Evolutionary conservation across 2,113 vertebrate species (phyloP), one percentile per base, ranked within the genome.

Genomic region (Pachypanchax playfairii): DNA sequence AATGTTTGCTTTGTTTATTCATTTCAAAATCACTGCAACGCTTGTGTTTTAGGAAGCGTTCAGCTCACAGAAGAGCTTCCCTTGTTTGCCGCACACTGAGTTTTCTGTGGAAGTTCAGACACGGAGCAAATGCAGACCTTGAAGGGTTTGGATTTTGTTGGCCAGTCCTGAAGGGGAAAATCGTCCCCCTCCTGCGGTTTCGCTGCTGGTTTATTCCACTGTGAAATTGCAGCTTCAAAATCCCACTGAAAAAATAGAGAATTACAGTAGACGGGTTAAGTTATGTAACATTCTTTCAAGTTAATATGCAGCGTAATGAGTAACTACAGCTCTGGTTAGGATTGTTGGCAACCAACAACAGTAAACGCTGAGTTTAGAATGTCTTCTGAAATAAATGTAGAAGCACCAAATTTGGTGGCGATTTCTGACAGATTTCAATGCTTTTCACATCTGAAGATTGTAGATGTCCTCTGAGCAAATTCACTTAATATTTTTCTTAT

Each of bases 181-280:
- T 54, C 42, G 8, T 82, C 63, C 6, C 33, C 24, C 7, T 63
- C 25, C 15, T 67, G 63, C 22, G 55, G 64, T 42, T 75, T 69
- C 59, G 56, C 39, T 28, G 53, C 65, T 31, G 42, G 35, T 75
- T 56, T 43, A 62, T 52, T 87, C 90, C 91, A 90, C 13, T 75
- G 80, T 29, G 81, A 15, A 10, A 21, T 84, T 36, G 86, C n/a
- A 1, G 87, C 91, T 82, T 90, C 90, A 38, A 91, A 92, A 69
- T 92, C 91, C 89, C 91, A 91, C 92, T 93, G 80, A 17, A 70
- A 80, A 14, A 69, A 88, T 6, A 22, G 44, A 77, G 7, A 60
- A 44, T 70, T 18, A 25, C 2, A 70, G 11, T 0, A 4, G 4
- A 56, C 24, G 18, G 31, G 33, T 33, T 18, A 22, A 1, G 3